Evolutionary conservation across 1,140 invertebrate species (phyloP), one percentile per base, ranked within the genome.

Genomic region (Aphelenchoides besseyi): DNA sequence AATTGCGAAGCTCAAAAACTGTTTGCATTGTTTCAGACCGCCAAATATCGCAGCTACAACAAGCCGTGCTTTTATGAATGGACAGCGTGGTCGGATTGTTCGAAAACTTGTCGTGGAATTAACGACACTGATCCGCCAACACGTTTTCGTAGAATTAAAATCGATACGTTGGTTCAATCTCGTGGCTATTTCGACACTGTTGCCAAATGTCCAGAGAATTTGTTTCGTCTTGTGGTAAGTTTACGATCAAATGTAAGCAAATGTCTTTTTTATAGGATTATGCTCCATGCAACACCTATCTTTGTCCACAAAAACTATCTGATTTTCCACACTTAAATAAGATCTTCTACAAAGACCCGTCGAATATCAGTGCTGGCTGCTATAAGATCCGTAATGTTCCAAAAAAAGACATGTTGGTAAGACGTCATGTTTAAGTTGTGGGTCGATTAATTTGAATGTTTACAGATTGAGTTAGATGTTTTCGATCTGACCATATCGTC

Each of bases 221-320:
- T 48, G 41, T 12, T 48, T 23, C 12, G 23, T 23, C 12, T 48
- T 23, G 41, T 48, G 41, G 41, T 48, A 23, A 48, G 41, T 48
- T 48, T 23, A 48, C 41, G 41, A 48, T 12, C 41, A 23, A 48
- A 23, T 23, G 41, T 12, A 48, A 48, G 41, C 23, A 23, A 23
- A 23, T 23, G 41, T 12, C 41, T 48, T 48, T 48, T n/a, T n/a
- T n/a, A n/a, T 23, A 48, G 41, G 55, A 59, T 23, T 33, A 59
- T 23, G 55, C 55, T 5, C 55, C 55, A 23, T 59, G 55, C 55
- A 59, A 59, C 55, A 59, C 55, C 55, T 18, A 59, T 33, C 55
- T 59, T 33, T 59, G 55, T 23, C 55, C 55, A 8, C 26, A n/a
- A n/a, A n/a, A n/a, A n/a, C n/a, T n/a, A n/a, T n/a, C n/a, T n/a